These are phyloP conservation scores for Pedetes capensis DNA, from an alignment of 2,113 vertebrate species.

Conservation along the genomic window DNA sequence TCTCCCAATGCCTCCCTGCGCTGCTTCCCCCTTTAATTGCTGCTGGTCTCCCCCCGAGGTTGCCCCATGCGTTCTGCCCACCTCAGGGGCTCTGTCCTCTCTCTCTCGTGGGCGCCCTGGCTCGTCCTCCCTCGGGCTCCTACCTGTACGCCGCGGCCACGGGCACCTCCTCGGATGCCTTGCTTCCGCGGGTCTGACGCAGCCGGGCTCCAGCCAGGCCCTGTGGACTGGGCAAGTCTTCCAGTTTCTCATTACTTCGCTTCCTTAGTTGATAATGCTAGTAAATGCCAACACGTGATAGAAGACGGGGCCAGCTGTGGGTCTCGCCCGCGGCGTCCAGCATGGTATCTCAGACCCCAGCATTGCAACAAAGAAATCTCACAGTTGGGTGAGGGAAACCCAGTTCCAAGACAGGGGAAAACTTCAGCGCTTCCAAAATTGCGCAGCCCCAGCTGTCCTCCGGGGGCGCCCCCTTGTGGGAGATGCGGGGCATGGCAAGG, in stretches of 20 bases:
- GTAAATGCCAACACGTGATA: slow-evolving; percentile 10
- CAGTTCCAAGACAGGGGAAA: slow-evolving; percentile 65
- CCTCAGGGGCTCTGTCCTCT: neutral
- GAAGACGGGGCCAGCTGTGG: neutral
- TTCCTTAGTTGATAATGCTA: neutral
- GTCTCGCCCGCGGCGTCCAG: slow-evolving; percentile 38
- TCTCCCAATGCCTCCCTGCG: neutral
- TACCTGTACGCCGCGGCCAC: slow-evolving; percentile 52
- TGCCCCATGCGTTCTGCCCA: neutral
- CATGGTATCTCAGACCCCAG: slow-evolving; percentile 55
- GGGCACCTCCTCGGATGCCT: neutral
- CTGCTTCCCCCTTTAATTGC: neutral
- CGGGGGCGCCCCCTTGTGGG: slow-evolving; percentile 76
- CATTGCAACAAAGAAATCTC: slow-evolving; percentile 75
- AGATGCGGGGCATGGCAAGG: slow-evolving; percentile 44
- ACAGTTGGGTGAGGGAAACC: slow-evolving; percentile 56
- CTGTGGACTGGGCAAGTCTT: slow-evolving; percentile 18
- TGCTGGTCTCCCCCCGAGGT: neutral
- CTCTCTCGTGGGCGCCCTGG: neutral
- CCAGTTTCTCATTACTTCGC: slow-evolving; percentile 38
- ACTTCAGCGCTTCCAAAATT: slow-evolving; percentile 67
- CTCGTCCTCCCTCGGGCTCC: neutral
- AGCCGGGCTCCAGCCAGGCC: slow-evolving; percentile 30
- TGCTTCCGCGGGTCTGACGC: neutral
- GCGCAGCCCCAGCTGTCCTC: slow-evolving; percentile 62